A percentile compares a stretch with the other conserved stretches of the same genome.
Conservation (phyloP, 2,797 vertebrate genomes). For the Holocentrus rufus region DNA sequence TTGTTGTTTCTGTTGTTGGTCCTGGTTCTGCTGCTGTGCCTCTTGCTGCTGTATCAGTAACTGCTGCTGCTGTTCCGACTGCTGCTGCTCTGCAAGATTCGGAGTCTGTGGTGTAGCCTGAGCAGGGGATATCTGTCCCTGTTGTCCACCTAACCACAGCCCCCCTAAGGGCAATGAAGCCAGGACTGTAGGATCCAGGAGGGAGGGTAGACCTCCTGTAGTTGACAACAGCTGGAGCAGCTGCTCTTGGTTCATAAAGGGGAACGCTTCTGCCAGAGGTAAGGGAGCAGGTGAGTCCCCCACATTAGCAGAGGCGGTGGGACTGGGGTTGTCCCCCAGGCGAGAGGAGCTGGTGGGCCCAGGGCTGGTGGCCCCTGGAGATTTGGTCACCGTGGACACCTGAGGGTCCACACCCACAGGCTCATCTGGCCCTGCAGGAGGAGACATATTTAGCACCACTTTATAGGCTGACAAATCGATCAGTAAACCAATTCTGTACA, state of each 20-base stretch:
- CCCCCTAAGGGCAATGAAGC: slow-evolving; percentile 80
- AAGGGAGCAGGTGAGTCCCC: slow-evolving; percentile 70
- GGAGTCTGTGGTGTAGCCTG: slow-evolving; percentile 57
- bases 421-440: slow-evolving; percentile 60
- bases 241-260: slow-evolving; percentile 92
- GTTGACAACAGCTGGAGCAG: slow-evolving; percentile 87
- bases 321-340: slow-evolving; percentile 59
- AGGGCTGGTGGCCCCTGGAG: slow-evolving; percentile 66
- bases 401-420: slow-evolving; percentile 61
- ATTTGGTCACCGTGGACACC: slow-evolving; percentile 58
- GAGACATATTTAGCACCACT: slow-evolving; percentile 19
- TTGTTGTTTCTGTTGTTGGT: slow-evolving; percentile 80
- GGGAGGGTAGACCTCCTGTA: slow-evolving; percentile 81
- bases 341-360: slow-evolving; percentile 61
- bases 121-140: slow-evolving; percentile 64
- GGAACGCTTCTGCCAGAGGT: slow-evolving; percentile 86
- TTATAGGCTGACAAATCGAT: slow-evolving; percentile 1
- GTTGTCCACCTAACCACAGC: slow-evolving; percentile 78
- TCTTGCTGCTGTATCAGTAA: slow-evolving; percentile 68
- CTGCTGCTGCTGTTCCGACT: slow-evolving; percentile 65
- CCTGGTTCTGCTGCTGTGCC: slow-evolving; percentile 70
- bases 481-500: background rate
- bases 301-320: slow-evolving; percentile 51
- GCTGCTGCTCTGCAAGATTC: slow-evolving; percentile 68
- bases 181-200: slow-evolving; percentile 81